These are phyloP conservation scores for Spheniscus humboldti DNA, from an alignment of 2,797 vertebrate genomes.

Conservation along the genomic window DNA sequence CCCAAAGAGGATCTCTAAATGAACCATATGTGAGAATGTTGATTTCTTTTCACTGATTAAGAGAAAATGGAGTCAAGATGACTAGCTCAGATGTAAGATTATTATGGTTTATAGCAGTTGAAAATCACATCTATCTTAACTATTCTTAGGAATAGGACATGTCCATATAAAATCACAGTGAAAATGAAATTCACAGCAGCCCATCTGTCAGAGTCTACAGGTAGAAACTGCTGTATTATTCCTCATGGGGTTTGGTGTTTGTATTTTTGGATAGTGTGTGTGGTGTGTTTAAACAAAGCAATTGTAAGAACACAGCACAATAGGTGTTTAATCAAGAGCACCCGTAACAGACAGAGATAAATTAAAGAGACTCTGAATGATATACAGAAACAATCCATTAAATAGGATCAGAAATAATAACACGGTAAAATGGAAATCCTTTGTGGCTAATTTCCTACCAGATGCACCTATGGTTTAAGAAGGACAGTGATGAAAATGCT, in stretches of 20 bases:
- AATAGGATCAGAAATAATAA: neutral
- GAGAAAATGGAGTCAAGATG: neutral
- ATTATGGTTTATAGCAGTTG: neutral
- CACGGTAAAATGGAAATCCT: neutral
- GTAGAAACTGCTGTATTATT: neutral
- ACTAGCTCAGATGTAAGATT: neutral
- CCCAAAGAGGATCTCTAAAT: neutral
- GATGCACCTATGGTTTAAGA: neutral
- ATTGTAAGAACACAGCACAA: neutral
- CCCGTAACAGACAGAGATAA: conserved; percentile 11
- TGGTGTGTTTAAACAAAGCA: neutral
- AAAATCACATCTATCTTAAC: neutral
- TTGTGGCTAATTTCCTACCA: neutral
- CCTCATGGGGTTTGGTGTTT: neutral
- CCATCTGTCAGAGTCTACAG: neutral
- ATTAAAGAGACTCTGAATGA: neutral
- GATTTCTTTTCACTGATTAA: neutral
- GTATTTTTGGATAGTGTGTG: neutral
- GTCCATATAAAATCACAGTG: neutral
- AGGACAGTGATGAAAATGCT: neutral
- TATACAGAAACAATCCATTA: neutral
- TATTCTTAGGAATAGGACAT: neutral
- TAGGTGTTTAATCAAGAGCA: neutral
- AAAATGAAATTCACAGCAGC: neutral
- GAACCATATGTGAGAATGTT: neutral